Base-by-base conservation (phyloP, 1,140 invertebrate species). In the Cyrtorhinus lividipennis region DNA sequence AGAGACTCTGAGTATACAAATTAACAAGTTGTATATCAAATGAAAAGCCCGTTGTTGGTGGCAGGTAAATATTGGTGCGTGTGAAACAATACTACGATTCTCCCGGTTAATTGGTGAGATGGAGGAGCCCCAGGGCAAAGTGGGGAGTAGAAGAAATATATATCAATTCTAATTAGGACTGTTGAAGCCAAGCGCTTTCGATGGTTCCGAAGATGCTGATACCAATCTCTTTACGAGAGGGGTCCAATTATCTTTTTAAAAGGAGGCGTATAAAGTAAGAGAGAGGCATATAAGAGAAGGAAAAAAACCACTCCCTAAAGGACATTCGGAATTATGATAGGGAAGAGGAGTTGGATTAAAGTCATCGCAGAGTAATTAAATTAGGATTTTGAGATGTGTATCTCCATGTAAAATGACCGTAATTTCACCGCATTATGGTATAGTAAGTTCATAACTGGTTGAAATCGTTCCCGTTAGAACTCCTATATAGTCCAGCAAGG, bases 21-120 rank as follows among this genome's bases (percentile, higher is more conserved):
- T 53, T 53, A 53, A 53, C 48, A 53, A 53, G 48, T 53, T 53
- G 48, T 53, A 53, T 53, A 53, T 53, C 48, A 53, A 53, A 53
- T 53, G 48, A 53, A 53, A 53, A 10, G 48, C 20, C 48, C 48
- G 48, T 53, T 10, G 48, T 20, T 53, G 48, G 48, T 53, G 48
- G 48, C 48, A 53, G 48, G 48, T 53, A 53, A 53, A 53, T 53
- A 53, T 53, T 53, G 48, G 48, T 53, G 48, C 48, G 48, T 20
- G 48, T 53, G 48, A 53, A 53, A 53, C 48, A 53, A 53, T 53
- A 53, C 48, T 53, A 8, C 48, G 48, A 53, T 53, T 15, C 48
- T 20, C 48, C 48, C 48, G 48, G 48, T 53, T 53, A 53, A 53
- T 53, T 53, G 48, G 48, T 53, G 48, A 53, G 8, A 20, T 8